Evolutionary conservation across 2,888 invertebrate genomes (phyloP).

Genomic region (Beris morrisii): DNA sequence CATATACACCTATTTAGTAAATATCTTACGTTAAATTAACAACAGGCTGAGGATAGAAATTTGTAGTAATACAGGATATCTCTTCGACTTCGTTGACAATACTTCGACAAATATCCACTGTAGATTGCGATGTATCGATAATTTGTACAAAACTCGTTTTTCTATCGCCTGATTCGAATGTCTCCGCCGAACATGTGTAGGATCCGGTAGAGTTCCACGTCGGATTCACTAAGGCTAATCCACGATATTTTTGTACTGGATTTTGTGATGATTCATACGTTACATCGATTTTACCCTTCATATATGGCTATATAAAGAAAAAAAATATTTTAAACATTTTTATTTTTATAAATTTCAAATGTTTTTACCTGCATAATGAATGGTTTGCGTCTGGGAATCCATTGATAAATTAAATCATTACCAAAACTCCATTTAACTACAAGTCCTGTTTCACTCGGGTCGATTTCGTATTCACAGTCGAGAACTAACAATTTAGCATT

Average conservation of each 20-base stretch:
- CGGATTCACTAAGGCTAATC: constrained; percentile 68
- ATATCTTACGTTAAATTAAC: constrained; percentile 41
- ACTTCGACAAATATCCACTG: constrained; percentile 38
- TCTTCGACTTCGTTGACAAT: constrained; percentile 42
- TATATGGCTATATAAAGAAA: constrained; percentile 42
- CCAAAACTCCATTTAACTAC: constrained; percentile 78
- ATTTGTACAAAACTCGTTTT: constrained; percentile 41
- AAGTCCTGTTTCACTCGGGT: constrained; percentile 64
- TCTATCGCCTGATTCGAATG: constrained; percentile 58
- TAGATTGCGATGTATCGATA: constrained; percentile 41
- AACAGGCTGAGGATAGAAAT: constrained; percentile 41
- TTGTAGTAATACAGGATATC: constrained; percentile 40
- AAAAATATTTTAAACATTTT: background rate
- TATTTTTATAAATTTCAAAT: constrained; percentile 43
- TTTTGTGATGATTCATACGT: constrained; percentile 67
- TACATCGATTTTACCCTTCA: constrained; percentile 64
- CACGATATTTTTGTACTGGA: constrained; percentile 69
- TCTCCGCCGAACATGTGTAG: constrained; percentile 68
- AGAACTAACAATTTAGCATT: constrained; percentile 63
- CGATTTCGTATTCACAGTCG: constrained; percentile 70
- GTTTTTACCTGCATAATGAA: constrained; percentile 61
- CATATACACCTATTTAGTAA: too few species aligned
- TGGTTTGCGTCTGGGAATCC: constrained; percentile 72
- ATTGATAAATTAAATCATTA: constrained; percentile 75
- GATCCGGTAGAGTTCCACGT: constrained; percentile 71